phyloP scores from a whole-genome alignment of 2,888 invertebrate genomes.

The Abrostola triplasia region DNA sequence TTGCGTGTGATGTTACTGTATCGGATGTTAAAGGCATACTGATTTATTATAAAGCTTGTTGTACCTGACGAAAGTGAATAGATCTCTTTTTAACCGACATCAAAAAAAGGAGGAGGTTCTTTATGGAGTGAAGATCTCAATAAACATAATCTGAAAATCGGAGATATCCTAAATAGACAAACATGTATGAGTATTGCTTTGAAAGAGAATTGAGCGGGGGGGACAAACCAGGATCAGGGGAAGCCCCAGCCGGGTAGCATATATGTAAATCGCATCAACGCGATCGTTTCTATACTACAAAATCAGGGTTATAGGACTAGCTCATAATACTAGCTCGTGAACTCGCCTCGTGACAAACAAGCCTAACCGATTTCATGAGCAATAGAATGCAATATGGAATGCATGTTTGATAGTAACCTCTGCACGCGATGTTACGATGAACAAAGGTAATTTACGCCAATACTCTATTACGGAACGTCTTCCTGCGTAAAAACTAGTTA shows the following conservation, averaged over 20 bases:
- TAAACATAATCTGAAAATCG: too few relatives aligned
- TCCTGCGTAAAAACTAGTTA: not conserved
- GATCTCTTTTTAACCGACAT: too few relatives aligned
- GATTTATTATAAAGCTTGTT: constrained; percentile 11
- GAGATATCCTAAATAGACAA: too few relatives aligned
- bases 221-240: too few relatives aligned
- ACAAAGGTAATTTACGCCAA: constrained; percentile 11
- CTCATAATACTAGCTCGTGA: not conserved
- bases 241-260: too few relatives aligned
- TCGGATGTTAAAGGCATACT: constrained; percentile 24
- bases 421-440: constrained; percentile 36
- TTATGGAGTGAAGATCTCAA: too few relatives aligned
- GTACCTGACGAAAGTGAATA: not conserved
- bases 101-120: too few relatives aligned
- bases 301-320: not conserved
- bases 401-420: constrained; percentile 17
- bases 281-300: not conserved
- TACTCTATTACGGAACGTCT: not conserved
- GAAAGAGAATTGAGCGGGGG: too few relatives aligned
- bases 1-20: constrained; percentile 7
- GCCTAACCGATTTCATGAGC: constrained; percentile 16
- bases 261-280: too few relatives aligned
- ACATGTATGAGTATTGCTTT: too few relatives aligned
- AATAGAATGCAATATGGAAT: constrained; percentile 37
- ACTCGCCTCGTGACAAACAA: not conserved